Evolutionary conservation across 1,140 invertebrate species (phyloP).

Genomic region (Drosophila insularis): DNA sequence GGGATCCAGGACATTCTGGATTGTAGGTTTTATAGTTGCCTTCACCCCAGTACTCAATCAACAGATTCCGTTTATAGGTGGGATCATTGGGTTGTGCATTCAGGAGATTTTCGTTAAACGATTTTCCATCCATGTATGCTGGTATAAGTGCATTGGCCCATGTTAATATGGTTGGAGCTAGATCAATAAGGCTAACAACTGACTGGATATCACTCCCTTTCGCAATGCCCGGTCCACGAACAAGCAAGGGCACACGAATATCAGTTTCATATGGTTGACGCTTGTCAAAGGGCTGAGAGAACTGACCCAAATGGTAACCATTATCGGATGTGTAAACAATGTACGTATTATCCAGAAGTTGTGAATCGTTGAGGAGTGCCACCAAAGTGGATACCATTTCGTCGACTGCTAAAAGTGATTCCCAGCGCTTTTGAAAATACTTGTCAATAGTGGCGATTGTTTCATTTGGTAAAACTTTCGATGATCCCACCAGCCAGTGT

Average conservation of each 20-base stretch:
- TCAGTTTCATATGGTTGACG: slow-evolving; percentile 95
- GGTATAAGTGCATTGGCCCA: slow-evolving; percentile 83
- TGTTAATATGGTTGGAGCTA: slow-evolving; percentile 91
- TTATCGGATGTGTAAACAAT: slow-evolving; percentile 94
- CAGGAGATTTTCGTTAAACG: slow-evolving; percentile 82
- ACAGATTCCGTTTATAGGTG: slow-evolving; percentile 84
- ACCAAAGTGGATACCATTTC: slow-evolving; percentile 89
- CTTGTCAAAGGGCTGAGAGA: slow-evolving; percentile 93
- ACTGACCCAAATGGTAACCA: slow-evolving; percentile 95
- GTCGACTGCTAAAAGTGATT: slow-evolving; percentile 92
- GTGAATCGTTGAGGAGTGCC: slow-evolving; percentile 83
- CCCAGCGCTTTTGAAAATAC: slow-evolving; percentile 88
- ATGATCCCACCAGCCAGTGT: slow-evolving; percentile 91
- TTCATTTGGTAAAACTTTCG: slow-evolving; percentile 84
- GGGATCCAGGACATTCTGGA: slow-evolving; percentile 84
- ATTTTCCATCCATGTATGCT: slow-evolving; percentile 85
- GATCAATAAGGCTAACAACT: slow-evolving; percentile 89
- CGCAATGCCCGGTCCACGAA: slow-evolving; percentile 88
- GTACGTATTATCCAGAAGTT: slow-evolving; percentile 89
- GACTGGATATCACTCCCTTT: slow-evolving; percentile 82
- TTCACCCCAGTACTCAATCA: slow-evolving; percentile 92
- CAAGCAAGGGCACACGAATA: slow-evolving; percentile 90
- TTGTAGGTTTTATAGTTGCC: slow-evolving; percentile 83
- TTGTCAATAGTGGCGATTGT: slow-evolving; percentile 86
- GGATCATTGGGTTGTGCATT: slow-evolving; percentile 11